These are phyloP conservation scores for Xylophagus ater DNA, from an alignment of 2,888 invertebrate genomes.

Conservation along the genomic window DNA sequence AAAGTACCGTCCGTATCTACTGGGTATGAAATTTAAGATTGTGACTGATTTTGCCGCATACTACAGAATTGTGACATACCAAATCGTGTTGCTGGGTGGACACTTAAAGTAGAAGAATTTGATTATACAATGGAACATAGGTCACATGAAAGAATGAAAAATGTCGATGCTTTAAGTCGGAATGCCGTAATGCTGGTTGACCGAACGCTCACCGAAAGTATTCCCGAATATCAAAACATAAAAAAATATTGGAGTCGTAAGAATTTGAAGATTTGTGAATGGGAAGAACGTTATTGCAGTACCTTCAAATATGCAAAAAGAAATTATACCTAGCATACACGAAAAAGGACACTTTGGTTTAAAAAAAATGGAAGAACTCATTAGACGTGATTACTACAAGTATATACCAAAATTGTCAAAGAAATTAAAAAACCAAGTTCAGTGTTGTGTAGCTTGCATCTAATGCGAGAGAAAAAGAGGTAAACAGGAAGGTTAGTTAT, in stretches of 20 bases:
- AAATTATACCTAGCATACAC: conserved; percentile 28
- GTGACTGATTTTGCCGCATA: too few relatives aligned
- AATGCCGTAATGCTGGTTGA: neutral
- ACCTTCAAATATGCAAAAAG: conserved; percentile 26
- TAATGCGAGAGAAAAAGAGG: conserved; percentile 20
- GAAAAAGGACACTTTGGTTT: conserved; percentile 29
- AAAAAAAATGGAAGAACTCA: conserved; percentile 22
- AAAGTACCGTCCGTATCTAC: too few relatives aligned
- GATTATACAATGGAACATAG: conserved; percentile 25
- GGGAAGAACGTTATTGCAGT: conserved; percentile 20
- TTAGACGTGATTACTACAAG: conserved; percentile 24
- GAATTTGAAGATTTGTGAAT: neutral
- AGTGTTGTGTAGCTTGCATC: conserved; percentile 12
- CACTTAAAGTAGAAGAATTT: conserved; percentile 23
- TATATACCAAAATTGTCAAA: conserved; percentile 12
- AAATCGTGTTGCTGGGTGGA: conserved; percentile 25
- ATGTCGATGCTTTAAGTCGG: conserved; percentile 26
- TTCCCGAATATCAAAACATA: neutral
- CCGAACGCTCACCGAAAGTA: too few relatives aligned
- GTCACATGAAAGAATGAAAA: conserved; percentile 26
- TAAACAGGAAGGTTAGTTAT: conserved; percentile 24
- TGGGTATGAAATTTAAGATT: too few relatives aligned
- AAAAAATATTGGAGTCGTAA: neutral
- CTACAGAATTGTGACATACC: conserved; percentile 22
- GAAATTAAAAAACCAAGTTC: conserved; percentile 7